Conservation (phyloP, 1,140 invertebrate species). For the Bombus breviceps region DNA sequence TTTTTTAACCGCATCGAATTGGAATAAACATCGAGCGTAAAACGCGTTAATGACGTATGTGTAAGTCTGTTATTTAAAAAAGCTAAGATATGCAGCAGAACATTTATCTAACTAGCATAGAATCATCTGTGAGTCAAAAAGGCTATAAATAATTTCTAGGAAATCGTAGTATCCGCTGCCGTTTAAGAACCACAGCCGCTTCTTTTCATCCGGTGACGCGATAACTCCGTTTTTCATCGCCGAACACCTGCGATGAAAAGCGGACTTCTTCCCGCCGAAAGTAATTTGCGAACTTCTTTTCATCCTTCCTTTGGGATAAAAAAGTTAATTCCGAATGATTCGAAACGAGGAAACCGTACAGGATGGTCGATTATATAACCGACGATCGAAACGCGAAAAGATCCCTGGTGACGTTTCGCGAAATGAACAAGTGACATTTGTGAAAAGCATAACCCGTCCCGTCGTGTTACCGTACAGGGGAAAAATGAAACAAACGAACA, state of each 20-base stretch:
- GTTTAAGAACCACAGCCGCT: neutral
- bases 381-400: neutral
- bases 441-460: neutral
- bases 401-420: neutral
- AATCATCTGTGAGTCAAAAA: too few species aligned
- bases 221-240: neutral
- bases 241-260: constrained; percentile 21
- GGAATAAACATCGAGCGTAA: too few species aligned
- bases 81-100: neutral
- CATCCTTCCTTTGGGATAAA: neutral
- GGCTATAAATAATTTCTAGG: neutral
- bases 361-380: neutral
- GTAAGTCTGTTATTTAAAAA: too few species aligned
- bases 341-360: neutral
- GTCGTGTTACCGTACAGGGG: neutral
- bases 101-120: neutral
- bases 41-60: too few species aligned
- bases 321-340: neutral
- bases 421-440: neutral
- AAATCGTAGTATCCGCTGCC: too few species aligned
- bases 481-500: neutral
- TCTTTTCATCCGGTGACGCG: neutral
- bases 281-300: constrained; percentile 11
- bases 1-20: too few species aligned
- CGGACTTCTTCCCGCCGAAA: neutral